phyloP scores from a whole-genome alignment of 2,888 invertebrate genomes.

The Drosophila subsilvestris region DNA sequence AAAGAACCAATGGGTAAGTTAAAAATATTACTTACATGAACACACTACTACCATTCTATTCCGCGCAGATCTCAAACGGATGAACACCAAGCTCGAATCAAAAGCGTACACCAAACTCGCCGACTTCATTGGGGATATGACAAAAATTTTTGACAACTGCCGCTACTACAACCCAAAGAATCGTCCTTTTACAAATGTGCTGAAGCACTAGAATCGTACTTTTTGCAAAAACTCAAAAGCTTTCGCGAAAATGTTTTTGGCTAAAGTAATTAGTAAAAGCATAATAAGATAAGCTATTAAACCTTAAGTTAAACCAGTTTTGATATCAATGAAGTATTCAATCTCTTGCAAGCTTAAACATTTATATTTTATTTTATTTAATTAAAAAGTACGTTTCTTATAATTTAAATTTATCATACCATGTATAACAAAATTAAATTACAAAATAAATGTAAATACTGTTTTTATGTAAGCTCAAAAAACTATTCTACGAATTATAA shows the following conservation, averaged over 20 bases:
- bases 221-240: conserved; percentile 96
- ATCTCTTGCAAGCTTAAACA: background rate
- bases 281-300: background rate
- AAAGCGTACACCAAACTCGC: conserved; percentile 93
- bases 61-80: conserved; percentile 93
- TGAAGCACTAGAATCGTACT: conserved; percentile 96
- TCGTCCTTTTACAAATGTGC: conserved; percentile 98
- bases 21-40: background rate
- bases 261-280: conserved; percentile 57
- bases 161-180: conserved; percentile 97
- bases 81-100: conserved; percentile 93
- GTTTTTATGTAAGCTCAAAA: conserved; percentile 1
- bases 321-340: conserved; percentile 7
- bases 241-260: conserved; percentile 92
- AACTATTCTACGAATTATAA: background rate
- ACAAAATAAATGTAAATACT: conserved; percentile 25
- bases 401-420: background rate
- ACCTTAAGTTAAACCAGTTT: conserved; percentile 6
- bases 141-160: conserved; percentile 99
- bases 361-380: conserved; percentile 4
- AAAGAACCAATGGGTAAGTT: conserved; percentile 97
- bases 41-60: background rate
- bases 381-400: conserved; percentile 3
- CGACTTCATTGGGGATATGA: conserved; percentile 99
- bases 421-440: background rate